phyloP scores from a whole-genome alignment of 2,888 invertebrate genomes.

The Agrochola litura region DNA sequence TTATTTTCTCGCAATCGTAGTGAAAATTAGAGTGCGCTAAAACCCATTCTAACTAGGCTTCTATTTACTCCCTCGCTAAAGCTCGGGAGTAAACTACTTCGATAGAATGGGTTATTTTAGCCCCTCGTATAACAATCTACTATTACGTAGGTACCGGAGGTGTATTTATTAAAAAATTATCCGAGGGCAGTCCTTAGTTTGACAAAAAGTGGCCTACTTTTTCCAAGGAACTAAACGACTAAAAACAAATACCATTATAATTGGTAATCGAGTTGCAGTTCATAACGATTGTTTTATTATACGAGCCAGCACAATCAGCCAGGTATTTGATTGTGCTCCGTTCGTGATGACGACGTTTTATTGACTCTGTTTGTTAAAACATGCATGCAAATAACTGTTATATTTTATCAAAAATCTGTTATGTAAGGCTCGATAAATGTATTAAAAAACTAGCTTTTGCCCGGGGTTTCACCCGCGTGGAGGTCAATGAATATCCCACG shows the following conservation, averaged over 20 bases:
- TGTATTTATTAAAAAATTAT: too few species aligned
- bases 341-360: conserved; percentile 74
- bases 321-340: conserved; percentile 73
- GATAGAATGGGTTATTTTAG: too few species aligned
- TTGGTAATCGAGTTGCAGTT: conserved; percentile 45
- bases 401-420: conserved; percentile 19
- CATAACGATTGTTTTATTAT: conserved; percentile 65
- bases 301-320: conserved; percentile 72
- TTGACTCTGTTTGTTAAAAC: conserved; percentile 66
- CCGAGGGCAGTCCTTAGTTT: not conserved
- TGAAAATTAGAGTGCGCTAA: too few species aligned
- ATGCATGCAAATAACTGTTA: conserved; percentile 45
- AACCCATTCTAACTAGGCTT: too few species aligned
- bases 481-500: too few species aligned
- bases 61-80: too few species aligned
- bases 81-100: too few species aligned
- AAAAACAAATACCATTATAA: conserved; percentile 44
- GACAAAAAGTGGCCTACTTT: not conserved
- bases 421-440: not conserved
- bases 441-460: too few species aligned
- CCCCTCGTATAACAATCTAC: too few species aligned
- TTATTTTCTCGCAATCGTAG: too few species aligned
- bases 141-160: too few species aligned
- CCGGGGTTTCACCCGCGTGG: too few species aligned
- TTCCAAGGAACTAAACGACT: not conserved